Percentiles rank a stretch among this genome's conserved stretches.
These are phyloP conservation scores for Rhinatrema bivittatum DNA, from an alignment of 2,797 vertebrate genomes.

Conservation along the genomic window DNA sequence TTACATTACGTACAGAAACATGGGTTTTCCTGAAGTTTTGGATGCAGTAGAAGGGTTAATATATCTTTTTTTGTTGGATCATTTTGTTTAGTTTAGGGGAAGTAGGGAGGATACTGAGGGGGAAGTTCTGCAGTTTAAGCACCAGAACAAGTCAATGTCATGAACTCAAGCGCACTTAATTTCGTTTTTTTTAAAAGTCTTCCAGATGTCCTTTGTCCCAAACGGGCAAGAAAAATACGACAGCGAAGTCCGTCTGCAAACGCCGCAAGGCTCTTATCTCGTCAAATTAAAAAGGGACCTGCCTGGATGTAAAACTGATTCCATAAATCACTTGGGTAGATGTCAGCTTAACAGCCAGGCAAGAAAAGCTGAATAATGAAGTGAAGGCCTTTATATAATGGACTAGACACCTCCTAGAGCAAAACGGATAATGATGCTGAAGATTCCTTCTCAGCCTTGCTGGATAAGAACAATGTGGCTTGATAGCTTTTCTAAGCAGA, in stretches of 20 bases:
- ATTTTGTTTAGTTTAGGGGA: too few species aligned
- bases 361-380: slow-evolving; percentile 22
- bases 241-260: slow-evolving; percentile 16
- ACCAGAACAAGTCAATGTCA: too few species aligned
- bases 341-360: slow-evolving; percentile 21
- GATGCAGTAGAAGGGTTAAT: too few species aligned
- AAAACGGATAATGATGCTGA: neutral
- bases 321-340: slow-evolving; percentile 26
- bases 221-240: slow-evolving; percentile 4
- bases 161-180: too few species aligned
- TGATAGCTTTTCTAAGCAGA: too few species aligned
- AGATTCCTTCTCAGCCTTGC: neutral
- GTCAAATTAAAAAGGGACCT: too few species aligned
- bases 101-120: too few species aligned
- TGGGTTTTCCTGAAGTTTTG: too few species aligned
- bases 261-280: slow-evolving; percentile 19
- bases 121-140: too few species aligned
- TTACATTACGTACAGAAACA: too few species aligned
- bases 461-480: neutral
- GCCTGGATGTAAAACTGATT: slow-evolving; percentile 8
- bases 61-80: too few species aligned
- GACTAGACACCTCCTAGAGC: slow-evolving; percentile 22
- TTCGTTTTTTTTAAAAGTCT: neutral
- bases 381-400: slow-evolving; percentile 23
- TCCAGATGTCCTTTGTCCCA: neutral